Evolutionary conservation across 2,113 vertebrate genomes (phyloP), one percentile per base, ranked within the genome.

Genomic region (Nettapus auritus): DNA sequence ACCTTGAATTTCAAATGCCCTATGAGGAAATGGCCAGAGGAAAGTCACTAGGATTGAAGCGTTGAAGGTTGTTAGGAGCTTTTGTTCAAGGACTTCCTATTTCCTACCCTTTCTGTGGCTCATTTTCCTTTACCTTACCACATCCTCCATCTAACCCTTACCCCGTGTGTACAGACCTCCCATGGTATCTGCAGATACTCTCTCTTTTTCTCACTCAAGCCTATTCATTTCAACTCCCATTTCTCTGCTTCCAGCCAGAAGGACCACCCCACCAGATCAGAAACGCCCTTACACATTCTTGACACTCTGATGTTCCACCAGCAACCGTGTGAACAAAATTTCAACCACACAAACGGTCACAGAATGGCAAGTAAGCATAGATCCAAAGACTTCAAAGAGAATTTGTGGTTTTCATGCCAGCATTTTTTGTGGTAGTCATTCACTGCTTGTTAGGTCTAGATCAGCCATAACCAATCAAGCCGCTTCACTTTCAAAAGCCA

Each of bases 321-420:
- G 84, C 55, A 93, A 77, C 48, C 7, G 3, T 38, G 31, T 69
- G 88, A 95, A 93, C 9, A 50, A 57, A 85, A 90, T 42, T 57
- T 68, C 76, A 60, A 12, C 11, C 21, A 55, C 36, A 70, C 8
- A 19, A 78, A 67, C 44, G 66, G 53, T 82, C 57, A 42, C 50
- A 2, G 29, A 93, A 84, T 34, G 40, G 57, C 68, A 73, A 94
- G 40, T 11, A 3, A 79, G 68, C 59, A 46, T 2, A 88, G 52
- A 36, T 94, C 86, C 74, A 59, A 60, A 76, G 81, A 80, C 81
- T 92, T 96, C 96, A 96, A 96, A 94, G 90, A 44, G 28, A 66
- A 75, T 20, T 31, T 79, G 88, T 93, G 96, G 90, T 57, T 94
- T 90, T 57, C 70, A 66, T 33, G 69, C 73, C 40, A 66, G 86